Base-by-base conservation (phyloP, 2,797 vertebrate species). In the Chiroxiphia lanceolata region DNA sequence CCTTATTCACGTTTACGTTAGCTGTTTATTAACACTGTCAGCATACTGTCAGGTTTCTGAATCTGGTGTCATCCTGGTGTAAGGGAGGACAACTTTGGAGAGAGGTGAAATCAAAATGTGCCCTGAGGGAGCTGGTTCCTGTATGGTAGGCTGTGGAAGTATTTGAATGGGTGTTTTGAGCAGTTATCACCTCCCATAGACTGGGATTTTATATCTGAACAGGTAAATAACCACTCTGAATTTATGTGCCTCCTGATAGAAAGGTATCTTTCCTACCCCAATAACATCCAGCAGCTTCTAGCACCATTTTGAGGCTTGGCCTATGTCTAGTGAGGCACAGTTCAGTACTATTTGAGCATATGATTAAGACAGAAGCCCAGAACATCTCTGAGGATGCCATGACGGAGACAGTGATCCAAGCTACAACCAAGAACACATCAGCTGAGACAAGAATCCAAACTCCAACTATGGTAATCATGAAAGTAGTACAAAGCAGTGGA, bases 121-220 rank as follows among this genome's bases (percentile, higher is more conserved):
- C 3, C 18, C 9, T 53, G 47, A 19, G 9, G 5, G 2, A 10
- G 9, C 5, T 16, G 3, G 4, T 51, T 9, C 15, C 27, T 33
- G 15, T 8, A 21, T 47, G 7, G 7, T 18, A 67, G 19, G 3
- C 6, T 27, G 9, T 8, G 5, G 16, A 71, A 80, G 11, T 31
- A 68, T 67, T 54, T 63, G 22, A 2, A 14, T 53, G 44, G 14
- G 2, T 68, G 15, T 22, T 44, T 51, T 34, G 34, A 17, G 11
- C 5, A 53, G 4, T 68, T 63, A 25, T n/a, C 23, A 60, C 17
- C 13, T 63, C 10, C 7, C 7, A 48, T 4, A 40, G 2, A 10
- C 21, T 53, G 9, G 6, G 9, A 60, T 59, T 71, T 76, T 40
- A 23, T 22, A 59, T 13, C 33, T 72, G 15, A 89, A 53, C 13